Evolutionary conservation across 2,797 vertebrate genomes (phyloP), one percentile per base, ranked within the genome.

Genomic region (Neosilurus mollespiculum): DNA sequence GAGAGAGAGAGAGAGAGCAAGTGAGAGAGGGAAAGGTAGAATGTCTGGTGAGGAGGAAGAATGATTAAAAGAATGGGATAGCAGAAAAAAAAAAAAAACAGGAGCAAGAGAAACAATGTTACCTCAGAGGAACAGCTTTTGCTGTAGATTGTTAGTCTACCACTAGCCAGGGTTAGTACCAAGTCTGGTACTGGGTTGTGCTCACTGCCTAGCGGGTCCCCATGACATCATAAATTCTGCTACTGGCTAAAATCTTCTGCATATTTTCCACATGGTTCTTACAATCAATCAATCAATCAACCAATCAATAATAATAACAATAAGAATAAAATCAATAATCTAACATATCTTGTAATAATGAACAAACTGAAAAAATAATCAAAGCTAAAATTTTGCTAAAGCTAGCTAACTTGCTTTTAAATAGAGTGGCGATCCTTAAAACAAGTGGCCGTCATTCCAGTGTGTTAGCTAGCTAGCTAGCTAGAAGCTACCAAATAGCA

Each of bases 1-100:
- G 88, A 82, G 81, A 90, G 84, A 86, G 86, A 80, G 83, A 84
- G 26, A 75, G 34, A 30, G 67, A 22, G 24, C 14, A 5, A 70
- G 67, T 6, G 22, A 53, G 34, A 71, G 26, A 58, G 72, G 72
- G 61, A 59, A 71, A 53, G 72, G 78, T 83, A 80, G 70, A 12
- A 83, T 76, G 87, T 82, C 73, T 81, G 77, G 65, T 61, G 43
- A 75, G 73, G 76, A 83, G 83, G 83, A 66, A 86, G 84, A 78
- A 83, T 67, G 71, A 81, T 82, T 65, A 64, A 83, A 81, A 73
- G 77, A 61, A 80, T 78, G 67, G 69, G 82, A 86, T 65, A 72
- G 75, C 70, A 77, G 75, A 34, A 54, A 56, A 7, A 71, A 70
- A 49, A 81, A 26, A 65, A 43, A 62, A 66, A 66, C 15, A n/a